Conservation (phyloP, 2,113 vertebrate species). For the Crotalus viridis region DNA sequence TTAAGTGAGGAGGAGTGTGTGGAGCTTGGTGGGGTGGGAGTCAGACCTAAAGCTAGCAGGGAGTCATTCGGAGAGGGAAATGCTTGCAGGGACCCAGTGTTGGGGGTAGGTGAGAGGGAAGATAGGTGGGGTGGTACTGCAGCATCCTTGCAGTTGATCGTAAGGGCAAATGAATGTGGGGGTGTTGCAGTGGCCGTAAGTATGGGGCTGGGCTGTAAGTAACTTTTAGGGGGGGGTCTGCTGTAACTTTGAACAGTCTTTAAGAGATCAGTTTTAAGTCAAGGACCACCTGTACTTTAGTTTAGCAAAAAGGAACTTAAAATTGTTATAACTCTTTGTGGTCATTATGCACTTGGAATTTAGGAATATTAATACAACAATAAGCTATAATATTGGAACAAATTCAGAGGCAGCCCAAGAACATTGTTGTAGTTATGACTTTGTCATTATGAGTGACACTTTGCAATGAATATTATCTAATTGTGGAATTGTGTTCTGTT, state of each 20-base stretch:
- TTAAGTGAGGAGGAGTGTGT: not conserved
- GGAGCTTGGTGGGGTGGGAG: not conserved
- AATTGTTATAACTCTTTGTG: not conserved
- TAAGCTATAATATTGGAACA: not conserved
- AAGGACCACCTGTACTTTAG: not conserved
- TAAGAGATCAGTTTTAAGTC: no score
- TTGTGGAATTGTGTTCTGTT: conserved; percentile 20
- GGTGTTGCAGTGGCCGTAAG: not conserved
- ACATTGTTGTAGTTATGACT: not conserved
- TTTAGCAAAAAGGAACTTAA: not conserved
- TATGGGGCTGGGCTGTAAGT: no score
- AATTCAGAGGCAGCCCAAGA: not conserved
- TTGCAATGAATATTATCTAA: not conserved
- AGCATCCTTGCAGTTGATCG: not conserved
- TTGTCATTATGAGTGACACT: not conserved
- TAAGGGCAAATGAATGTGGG: not conserved
- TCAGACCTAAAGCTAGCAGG: not conserved
- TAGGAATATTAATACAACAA: not conserved
- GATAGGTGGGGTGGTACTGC: not conserved
- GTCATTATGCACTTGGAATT: not conserved
- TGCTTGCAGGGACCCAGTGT: not conserved
- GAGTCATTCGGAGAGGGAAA: not conserved
- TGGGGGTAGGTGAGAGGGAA: not conserved
- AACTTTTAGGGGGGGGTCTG: no score
- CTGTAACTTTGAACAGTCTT: no score